Evolutionary conservation across 1,140 invertebrate species (phyloP).

Genomic region (Drosophila cardini): DNA sequence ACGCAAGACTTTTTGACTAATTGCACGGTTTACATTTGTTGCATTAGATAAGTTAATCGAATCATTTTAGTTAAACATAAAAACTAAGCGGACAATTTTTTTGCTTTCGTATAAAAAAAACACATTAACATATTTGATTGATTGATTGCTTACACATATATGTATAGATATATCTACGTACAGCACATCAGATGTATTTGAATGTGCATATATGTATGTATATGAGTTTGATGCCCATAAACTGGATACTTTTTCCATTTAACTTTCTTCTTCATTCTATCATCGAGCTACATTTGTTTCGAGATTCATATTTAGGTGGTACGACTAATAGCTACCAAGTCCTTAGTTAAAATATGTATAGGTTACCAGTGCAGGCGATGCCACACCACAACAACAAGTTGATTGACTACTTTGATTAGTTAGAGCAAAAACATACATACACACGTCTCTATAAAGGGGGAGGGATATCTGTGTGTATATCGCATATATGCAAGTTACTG

Average conservation of each 20-base stretch:
- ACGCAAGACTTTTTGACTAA: slow-evolving; percentile 78
- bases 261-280: neutral
- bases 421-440: slow-evolving; percentile 63
- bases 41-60: slow-evolving; percentile 15
- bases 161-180: slow-evolving; percentile 13
- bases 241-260: slow-evolving; percentile 38
- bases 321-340: slow-evolving; percentile 78
- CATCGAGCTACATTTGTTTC: slow-evolving; percentile 42
- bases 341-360: slow-evolving; percentile 81
- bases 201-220: slow-evolving; percentile 37
- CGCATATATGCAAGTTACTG: slow-evolving; percentile 65
- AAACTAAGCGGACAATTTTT: slow-evolving; percentile 47
- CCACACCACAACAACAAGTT: slow-evolving; percentile 70
- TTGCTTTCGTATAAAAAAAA: slow-evolving; percentile 57
- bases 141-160: slow-evolving; percentile 54
- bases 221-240: slow-evolving; percentile 24
- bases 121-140: slow-evolving; percentile 72
- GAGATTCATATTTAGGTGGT: slow-evolving; percentile 69
- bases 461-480: slow-evolving; percentile 15
- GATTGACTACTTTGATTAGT: slow-evolving; percentile 71
- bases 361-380: slow-evolving; percentile 59
- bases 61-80: slow-evolving; percentile 17
- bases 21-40: slow-evolving; percentile 65
- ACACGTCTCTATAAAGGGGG: slow-evolving; percentile 11
- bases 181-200: slow-evolving; percentile 11